Conservation (phyloP, 2,888 invertebrate genomes). For the Dilophus febrilis region DNA sequence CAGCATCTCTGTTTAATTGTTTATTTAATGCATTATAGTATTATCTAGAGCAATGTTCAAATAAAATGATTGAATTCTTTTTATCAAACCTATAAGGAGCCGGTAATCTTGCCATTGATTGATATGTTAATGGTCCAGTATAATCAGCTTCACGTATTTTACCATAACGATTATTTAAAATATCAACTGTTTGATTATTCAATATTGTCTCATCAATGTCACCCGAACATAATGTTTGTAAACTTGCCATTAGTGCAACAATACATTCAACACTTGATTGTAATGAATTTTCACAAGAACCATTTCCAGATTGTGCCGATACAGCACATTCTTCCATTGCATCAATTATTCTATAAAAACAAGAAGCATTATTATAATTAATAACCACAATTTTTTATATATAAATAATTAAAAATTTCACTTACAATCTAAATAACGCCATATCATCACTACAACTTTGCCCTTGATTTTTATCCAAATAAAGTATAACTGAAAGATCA, state of each 20-base stretch:
- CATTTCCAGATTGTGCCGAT: constrained; percentile 41
- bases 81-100: constrained; percentile 52
- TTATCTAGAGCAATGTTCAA: no score
- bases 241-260: constrained; percentile 61
- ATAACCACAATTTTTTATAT: no score
- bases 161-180: constrained; percentile 47
- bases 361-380: neutral
- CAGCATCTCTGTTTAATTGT: constrained; percentile 41
- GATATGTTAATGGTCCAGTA: constrained; percentile 69
- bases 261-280: constrained; percentile 69
- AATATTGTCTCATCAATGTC: constrained; percentile 42
- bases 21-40: no score
- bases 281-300: constrained; percentile 56
- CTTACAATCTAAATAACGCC: constrained; percentile 66
- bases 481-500: constrained; percentile 42
- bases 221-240: constrained; percentile 68
- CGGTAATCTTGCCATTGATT: constrained; percentile 64
- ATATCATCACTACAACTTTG: constrained; percentile 56
- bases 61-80: no score
- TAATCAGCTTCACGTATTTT: constrained; percentile 60
- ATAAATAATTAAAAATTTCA: constrained; percentile 14
- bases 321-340: constrained; percentile 85
- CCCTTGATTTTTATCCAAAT: constrained; percentile 45
- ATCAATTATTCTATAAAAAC: constrained; percentile 59
- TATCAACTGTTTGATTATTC: constrained; percentile 33